Percentiles rank a stretch among this genome's conserved stretches.
phyloP scores from a whole-genome alignment of 2,113 vertebrate species.

The Numida meleagris region DNA sequence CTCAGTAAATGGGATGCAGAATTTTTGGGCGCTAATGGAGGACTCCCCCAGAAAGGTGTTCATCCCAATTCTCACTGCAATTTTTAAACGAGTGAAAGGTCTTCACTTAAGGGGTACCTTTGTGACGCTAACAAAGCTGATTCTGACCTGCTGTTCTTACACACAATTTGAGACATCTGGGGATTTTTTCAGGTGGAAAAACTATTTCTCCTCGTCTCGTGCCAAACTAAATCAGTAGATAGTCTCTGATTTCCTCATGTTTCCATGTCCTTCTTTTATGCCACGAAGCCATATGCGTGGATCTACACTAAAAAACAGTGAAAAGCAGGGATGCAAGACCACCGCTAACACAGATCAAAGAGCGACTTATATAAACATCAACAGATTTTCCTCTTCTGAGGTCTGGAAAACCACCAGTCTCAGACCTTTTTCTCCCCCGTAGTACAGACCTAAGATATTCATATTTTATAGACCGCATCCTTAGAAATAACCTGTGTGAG shows the following conservation, averaged over 20 bases:
- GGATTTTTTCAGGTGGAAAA: not conserved
- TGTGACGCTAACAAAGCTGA: not conserved
- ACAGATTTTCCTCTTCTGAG: not conserved
- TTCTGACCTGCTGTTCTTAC: not conserved
- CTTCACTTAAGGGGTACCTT: not conserved
- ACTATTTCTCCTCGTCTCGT: not conserved
- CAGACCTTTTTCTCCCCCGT: not conserved
- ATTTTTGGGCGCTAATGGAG: fast-evolving
- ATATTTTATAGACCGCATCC: not conserved
- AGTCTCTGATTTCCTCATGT: not conserved
- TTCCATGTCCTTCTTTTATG: not conserved
- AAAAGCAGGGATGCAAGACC: not conserved
- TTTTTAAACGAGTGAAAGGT: not conserved
- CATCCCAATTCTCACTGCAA: too few species aligned
- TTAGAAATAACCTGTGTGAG: not conserved
- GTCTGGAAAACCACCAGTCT: not conserved
- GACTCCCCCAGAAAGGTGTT: fast-evolving
- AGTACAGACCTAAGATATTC: not conserved
- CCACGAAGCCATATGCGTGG: not conserved
- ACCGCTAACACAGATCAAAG: not conserved
- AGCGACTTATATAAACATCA: not conserved
- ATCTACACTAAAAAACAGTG: not conserved
- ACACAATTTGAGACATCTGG: not conserved
- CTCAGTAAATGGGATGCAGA: not conserved
- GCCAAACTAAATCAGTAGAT: not conserved